A percentile compares a stretch with the other conserved stretches of the same genome.
phyloP scores from a whole-genome alignment of 2,113 vertebrate species.

The Orthochromis malagaraziensis region DNA sequence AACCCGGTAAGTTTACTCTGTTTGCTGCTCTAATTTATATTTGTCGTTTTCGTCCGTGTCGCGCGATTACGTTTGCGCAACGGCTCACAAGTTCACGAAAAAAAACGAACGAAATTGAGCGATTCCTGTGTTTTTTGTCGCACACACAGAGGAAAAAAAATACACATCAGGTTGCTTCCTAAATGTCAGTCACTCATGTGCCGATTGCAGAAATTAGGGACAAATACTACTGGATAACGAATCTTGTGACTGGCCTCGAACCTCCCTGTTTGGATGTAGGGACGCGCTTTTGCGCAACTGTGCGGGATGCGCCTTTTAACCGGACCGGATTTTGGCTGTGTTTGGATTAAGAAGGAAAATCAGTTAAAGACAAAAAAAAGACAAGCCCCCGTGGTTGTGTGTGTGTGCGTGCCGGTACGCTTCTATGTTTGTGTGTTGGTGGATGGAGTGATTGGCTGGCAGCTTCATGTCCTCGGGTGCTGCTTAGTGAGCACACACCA shows the following conservation, averaged over 20 bases:
- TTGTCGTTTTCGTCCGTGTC: neutral
- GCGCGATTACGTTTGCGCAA: neutral
- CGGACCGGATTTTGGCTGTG: neutral
- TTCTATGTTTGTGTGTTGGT: neutral
- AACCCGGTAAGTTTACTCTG: slow-evolving; percentile 60
- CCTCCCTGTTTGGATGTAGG: slow-evolving; percentile 1
- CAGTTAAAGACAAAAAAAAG: neutral
- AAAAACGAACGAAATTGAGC: neutral
- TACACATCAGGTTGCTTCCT: neutral
- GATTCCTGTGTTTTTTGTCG: neutral
- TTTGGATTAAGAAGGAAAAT: neutral
- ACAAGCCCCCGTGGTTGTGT: neutral
- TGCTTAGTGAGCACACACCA: slow-evolving; percentile 48
- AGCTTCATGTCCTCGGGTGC: slow-evolving; percentile 34
- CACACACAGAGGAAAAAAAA: neutral
- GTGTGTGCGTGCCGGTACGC: neutral
- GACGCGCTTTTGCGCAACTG: slow-evolving; percentile 53
- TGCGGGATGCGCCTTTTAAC: slow-evolving; percentile 21
- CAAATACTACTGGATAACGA: neutral
- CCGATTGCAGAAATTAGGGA: neutral
- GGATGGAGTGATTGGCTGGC: neutral
- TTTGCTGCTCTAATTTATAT: neutral
- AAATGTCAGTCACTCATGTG: neutral
- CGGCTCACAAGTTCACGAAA: slow-evolving; percentile 32
- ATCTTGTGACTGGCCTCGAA: slow-evolving; percentile 17